Percentiles rank a stretch among this genome's conserved stretches.
Evolutionary conservation across 2,888 invertebrate genomes (phyloP).

Genomic region (Taenaris catops): DNA sequence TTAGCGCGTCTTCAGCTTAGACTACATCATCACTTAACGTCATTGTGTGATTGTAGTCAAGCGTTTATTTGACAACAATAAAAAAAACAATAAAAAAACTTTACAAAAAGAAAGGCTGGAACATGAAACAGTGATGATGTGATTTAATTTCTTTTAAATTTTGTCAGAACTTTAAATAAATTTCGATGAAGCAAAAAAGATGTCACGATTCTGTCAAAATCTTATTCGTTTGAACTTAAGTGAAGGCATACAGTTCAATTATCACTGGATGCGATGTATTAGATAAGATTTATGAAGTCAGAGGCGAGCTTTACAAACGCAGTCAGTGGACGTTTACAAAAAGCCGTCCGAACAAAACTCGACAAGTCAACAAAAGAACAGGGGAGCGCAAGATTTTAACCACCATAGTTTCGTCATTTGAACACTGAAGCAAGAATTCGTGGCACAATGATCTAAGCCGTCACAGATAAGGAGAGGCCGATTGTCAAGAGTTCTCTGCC

Average conservation of each 20-base stretch:
- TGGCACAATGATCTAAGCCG: slow-evolving; percentile 67
- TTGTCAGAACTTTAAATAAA: too few species aligned
- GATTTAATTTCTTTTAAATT: too few species aligned
- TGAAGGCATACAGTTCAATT: slow-evolving; percentile 42
- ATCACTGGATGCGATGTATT: slow-evolving; percentile 52
- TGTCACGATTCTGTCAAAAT: too few species aligned
- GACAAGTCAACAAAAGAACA: slow-evolving; percentile 69
- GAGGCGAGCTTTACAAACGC: slow-evolving; percentile 58
- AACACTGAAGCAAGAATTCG: slow-evolving; percentile 58
- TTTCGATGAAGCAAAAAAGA: too few species aligned
- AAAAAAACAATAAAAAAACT: too few species aligned
- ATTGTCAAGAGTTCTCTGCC: slow-evolving; percentile 64
- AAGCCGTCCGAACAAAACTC: slow-evolving; percentile 61
- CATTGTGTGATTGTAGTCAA: too few species aligned
- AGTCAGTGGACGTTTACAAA: slow-evolving; percentile 59
- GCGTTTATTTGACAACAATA: too few species aligned
- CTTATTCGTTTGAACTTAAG: too few species aligned
- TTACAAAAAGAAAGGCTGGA: too few species aligned
- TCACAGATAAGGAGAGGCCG: slow-evolving; percentile 70
- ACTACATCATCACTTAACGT: too few species aligned
- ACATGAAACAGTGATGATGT: too few species aligned
- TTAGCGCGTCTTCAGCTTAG: too few species aligned
- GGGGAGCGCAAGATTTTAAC: slow-evolving; percentile 65
- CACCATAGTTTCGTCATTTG: slow-evolving; percentile 57
- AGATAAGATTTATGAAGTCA: slow-evolving; percentile 69